These are phyloP conservation scores for Ichneumoninae sp. DNA, from an alignment of 2,888 invertebrate genomes.

Conservation along the genomic window DNA sequence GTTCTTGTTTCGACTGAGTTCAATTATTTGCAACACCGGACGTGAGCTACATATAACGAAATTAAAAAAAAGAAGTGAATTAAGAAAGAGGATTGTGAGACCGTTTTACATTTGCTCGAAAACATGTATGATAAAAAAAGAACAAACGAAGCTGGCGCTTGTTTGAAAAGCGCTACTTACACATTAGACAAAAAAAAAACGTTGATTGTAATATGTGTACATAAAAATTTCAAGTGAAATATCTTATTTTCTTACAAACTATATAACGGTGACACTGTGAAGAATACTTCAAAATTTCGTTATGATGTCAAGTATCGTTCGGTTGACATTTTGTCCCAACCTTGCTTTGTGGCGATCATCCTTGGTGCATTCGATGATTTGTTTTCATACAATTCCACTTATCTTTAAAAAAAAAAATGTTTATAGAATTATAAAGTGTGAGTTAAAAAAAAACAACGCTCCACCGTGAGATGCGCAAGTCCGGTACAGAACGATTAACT, in stretches of 20 bases:
- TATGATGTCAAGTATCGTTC: conserved; percentile 78
- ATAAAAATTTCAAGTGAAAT: conserved; percentile 82
- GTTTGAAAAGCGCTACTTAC: conserved; percentile 44
- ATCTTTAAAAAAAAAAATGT: conserved; percentile 18
- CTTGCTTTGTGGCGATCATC: conserved; percentile 70
- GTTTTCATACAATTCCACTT: conserved; percentile 19
- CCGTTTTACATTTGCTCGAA: neutral
- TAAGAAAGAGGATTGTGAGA: neutral
- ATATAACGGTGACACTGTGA: conserved; percentile 79
- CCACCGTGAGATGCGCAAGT: conserved; percentile 12
- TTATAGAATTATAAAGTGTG: neutral
- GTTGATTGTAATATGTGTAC: conserved; percentile 82
- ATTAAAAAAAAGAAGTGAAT: conserved; percentile 17
- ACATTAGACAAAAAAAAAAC: conserved; percentile 75
- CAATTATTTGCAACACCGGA: conserved; percentile 54
- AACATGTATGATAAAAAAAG: conserved; percentile 6
- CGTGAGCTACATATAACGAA: conserved; percentile 43
- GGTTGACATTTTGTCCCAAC: conserved; percentile 76
- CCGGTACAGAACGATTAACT: conserved; percentile 17
- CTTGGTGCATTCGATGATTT: neutral
- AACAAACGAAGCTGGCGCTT: conserved; percentile 43
- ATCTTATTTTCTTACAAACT: conserved; percentile 84
- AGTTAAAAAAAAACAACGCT: neutral
- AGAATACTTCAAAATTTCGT: conserved; percentile 79
- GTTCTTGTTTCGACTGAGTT: conserved; percentile 64